Percentiles rank a stretch among this genome's conserved stretches.
phyloP scores from a whole-genome alignment of 2,113 vertebrate genomes.

The Tympanuchus pallidicinctus region DNA sequence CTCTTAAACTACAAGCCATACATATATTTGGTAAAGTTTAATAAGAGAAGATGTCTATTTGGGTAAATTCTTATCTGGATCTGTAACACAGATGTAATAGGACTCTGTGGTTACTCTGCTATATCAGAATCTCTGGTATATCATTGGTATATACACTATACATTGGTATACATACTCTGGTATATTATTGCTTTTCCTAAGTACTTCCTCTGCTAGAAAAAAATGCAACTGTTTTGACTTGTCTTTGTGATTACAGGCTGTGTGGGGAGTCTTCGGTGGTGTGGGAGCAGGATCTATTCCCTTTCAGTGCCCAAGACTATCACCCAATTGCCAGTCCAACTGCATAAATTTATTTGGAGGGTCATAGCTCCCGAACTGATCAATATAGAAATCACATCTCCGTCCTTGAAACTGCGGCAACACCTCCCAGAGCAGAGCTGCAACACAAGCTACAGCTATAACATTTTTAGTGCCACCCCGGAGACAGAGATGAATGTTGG shows the following conservation, averaged over 20 bases:
- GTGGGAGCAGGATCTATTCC: constrained; percentile 44
- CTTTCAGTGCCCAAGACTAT: constrained; percentile 80
- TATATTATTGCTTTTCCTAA: background rate
- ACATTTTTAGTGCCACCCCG: constrained; percentile 69
- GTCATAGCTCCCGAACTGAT: constrained; percentile 73
- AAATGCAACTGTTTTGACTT: background rate
- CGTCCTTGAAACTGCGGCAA: constrained; percentile 79
- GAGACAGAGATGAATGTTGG: constrained; percentile 76
- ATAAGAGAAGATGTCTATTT: background rate
- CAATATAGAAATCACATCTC: constrained; percentile 76
- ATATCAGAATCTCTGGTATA: background rate
- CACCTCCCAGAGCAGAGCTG: constrained; percentile 77
- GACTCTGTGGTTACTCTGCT: background rate
- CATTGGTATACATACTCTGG: background rate
- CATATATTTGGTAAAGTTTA: background rate
- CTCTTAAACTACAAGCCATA: background rate
- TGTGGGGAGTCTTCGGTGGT: constrained; percentile 52
- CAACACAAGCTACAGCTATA: constrained; percentile 70
- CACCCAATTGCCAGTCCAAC: constrained; percentile 76
- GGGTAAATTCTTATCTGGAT: background rate
- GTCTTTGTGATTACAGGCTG: constrained; percentile 74
- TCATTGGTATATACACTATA: too few relatives aligned
- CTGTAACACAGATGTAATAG: background rate
- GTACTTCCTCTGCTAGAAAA: background rate
- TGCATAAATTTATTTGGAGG: constrained; percentile 86